Percentiles rank a stretch among this genome's conserved stretches.
Conservation (phyloP, 2,888 invertebrate species). For the Sceliomorpha sp. region DNA sequence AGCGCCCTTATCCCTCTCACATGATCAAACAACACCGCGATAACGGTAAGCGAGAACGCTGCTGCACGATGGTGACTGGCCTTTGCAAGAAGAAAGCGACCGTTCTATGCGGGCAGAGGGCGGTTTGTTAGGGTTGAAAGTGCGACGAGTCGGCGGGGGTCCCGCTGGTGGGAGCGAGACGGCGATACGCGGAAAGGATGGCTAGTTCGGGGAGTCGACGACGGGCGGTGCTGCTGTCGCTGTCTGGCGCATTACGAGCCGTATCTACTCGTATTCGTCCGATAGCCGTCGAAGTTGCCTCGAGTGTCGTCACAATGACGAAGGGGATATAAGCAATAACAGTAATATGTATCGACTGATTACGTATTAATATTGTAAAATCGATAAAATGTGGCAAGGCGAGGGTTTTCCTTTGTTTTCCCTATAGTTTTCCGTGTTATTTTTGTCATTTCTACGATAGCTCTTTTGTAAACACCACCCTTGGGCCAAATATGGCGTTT, state of each 20-base stretch:
- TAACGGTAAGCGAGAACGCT: conserved; percentile 26
- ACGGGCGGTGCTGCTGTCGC: conserved; percentile 83
- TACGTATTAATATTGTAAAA: not conserved
- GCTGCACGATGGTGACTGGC: conserved; percentile 44
- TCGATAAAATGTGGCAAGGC: too few relatives aligned
- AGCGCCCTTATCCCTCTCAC: conserved; percentile 18
- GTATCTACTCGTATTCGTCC: conserved; percentile 27
- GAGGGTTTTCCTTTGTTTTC: too few relatives aligned
- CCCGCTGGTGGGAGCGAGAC: conserved; percentile 59
- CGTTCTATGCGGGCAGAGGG: conserved; percentile 57
- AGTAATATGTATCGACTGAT: not conserved
- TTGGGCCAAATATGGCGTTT: too few relatives aligned
- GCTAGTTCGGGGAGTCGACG: conserved; percentile 81
- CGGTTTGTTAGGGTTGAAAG: conserved; percentile 59
- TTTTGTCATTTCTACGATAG: too few relatives aligned
- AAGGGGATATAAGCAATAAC: too few relatives aligned
- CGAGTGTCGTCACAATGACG: not conserved
- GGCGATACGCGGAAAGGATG: conserved; percentile 60
- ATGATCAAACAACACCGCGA: conserved; percentile 25
- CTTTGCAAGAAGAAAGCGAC: conserved; percentile 60
- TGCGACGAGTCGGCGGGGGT: conserved; percentile 57
- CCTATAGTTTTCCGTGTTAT: too few relatives aligned
- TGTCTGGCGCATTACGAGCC: conserved; percentile 55
- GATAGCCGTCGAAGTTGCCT: conserved; percentile 6
- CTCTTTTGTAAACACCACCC: too few relatives aligned